Evolutionary conservation across 1,140 invertebrate species (phyloP), one percentile per base, ranked within the genome.

Genomic region (Globodera ellingtonae): DNA sequence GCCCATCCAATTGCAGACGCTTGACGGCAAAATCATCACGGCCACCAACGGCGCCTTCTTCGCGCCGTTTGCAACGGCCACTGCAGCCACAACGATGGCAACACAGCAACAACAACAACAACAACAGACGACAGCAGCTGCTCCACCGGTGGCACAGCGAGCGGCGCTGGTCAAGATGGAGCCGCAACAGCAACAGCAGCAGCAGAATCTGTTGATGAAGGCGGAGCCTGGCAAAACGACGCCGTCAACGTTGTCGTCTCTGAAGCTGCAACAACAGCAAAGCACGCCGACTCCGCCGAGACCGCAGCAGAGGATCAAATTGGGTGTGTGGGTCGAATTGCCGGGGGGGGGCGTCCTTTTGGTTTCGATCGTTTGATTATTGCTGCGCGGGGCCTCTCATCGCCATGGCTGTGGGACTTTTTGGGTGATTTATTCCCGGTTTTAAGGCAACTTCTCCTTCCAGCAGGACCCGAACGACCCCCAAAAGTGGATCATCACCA

Each of bases 401-500:
- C 6, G 6, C 8, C 44, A 24, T 46, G 21, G 21, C 44, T 74
- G 24, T 48, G 46, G 15, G 50, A 24, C 70, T 72, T 72, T 71
- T 44, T 9, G 10, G 24, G 48, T 48, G 69, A 47, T 35, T 82
- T 35, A 3, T 52, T 24, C n/a, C 24, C 56, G 76, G 35, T 35
- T 35, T 88, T 81, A 59, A 87, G 87, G 87, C 18, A 87, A 89
- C 70, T 78, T 88, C 24, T 84, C 87, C 62, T 89, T 89, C 83
- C 82, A 86, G 79, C 87, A 89, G 80, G 87, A 89, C 73, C 87
- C 87, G 5, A 89, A 89, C 70, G 87, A 89, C 71, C 87, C 87
- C 24, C 87, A 89, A 65, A 88, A 88, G 81, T 89, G 87, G 87
- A 89, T 89, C 72, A 89, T 89, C 35, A 87, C 85, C 13, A 85